A percentile compares a stretch with the other conserved stretches of the same genome.
Evolutionary conservation across 2,888 invertebrate species (phyloP).

Genomic region (Agelastica alni): DNA sequence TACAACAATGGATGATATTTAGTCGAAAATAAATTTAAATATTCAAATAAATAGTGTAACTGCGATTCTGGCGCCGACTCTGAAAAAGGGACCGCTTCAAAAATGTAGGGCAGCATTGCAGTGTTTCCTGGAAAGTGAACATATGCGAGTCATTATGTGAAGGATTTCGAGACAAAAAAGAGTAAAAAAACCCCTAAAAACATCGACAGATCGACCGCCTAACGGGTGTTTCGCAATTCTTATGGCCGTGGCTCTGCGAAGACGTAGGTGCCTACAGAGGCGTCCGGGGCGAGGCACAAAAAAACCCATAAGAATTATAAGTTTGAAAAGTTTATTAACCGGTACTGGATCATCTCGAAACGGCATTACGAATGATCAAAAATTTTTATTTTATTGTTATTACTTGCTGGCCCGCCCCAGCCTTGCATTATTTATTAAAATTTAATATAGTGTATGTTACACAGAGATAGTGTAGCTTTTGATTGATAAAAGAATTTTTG

Average conservation of each 20-base stretch:
- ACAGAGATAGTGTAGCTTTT: too few species aligned
- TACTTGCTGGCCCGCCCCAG: too few species aligned
- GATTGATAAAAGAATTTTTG: too few species aligned
- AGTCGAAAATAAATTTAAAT: too few species aligned
- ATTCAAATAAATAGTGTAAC: too few species aligned
- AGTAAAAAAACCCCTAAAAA: slow-evolving; percentile 39
- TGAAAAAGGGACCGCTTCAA: slow-evolving; percentile 31
- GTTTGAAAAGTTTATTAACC: not conserved
- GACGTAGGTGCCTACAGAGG: slow-evolving; percentile 19
- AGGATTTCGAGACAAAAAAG: slow-evolving; percentile 40
- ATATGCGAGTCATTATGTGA: slow-evolving; percentile 50
- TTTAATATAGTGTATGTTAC: too few species aligned
- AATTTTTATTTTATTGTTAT: too few species aligned
- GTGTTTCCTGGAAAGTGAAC: slow-evolving; percentile 50
- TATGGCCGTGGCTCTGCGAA: slow-evolving; percentile 22
- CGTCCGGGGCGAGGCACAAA: slow-evolving; percentile 10
- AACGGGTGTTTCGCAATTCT: slow-evolving; percentile 44
- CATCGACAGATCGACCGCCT: slow-evolving; percentile 39
- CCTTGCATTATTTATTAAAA: too few species aligned
- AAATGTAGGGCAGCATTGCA: slow-evolving; percentile 47
- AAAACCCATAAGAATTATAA: not conserved
- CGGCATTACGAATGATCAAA: too few species aligned
- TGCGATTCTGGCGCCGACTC: not conserved
- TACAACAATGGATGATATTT: too few species aligned
- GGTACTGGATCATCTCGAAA: too few species aligned